phyloP scores from a whole-genome alignment of 2,888 invertebrate species.

The Liposcelis brunnea region DNA sequence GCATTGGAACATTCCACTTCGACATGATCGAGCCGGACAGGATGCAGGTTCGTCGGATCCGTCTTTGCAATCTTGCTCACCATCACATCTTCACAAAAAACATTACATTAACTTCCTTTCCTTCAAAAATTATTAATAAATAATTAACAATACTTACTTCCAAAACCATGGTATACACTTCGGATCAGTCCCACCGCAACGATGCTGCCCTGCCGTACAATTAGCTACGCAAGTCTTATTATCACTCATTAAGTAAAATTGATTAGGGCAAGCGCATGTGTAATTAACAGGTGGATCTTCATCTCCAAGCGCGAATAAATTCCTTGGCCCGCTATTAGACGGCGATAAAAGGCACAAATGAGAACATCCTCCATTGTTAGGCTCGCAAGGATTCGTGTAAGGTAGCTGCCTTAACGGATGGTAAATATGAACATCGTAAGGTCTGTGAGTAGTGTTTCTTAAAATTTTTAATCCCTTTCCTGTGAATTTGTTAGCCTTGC shows the following conservation, averaged over 20 bases:
- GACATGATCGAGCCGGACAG: slow-evolving; percentile 71
- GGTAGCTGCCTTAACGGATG: slow-evolving; percentile 76
- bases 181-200: slow-evolving; percentile 50
- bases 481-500: slow-evolving; percentile 81
- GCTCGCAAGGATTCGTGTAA: slow-evolving; percentile 77
- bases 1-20: slow-evolving; percentile 87
- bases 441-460: slow-evolving; percentile 83
- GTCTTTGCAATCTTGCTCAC: slow-evolving; percentile 82
- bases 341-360: slow-evolving; percentile 88
- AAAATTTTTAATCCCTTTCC: slow-evolving; percentile 41
- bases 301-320: slow-evolving; percentile 26
- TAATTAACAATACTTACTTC: slow-evolving; percentile 39
- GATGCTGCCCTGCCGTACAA: slow-evolving; percentile 79
- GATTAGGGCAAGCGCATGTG: slow-evolving; percentile 89
- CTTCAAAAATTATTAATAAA: too few relatives aligned
- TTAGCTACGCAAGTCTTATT: slow-evolving; percentile 83
- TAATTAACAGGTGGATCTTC: slow-evolving; percentile 55
- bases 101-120: not conserved
- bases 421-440: slow-evolving; percentile 83
- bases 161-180: slow-evolving; percentile 63
- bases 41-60: slow-evolving; percentile 74
- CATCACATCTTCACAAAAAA: slow-evolving; percentile 54
- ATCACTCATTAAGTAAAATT: slow-evolving; percentile 66
- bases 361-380: slow-evolving; percentile 87
- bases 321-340: slow-evolving; percentile 20